Evolutionary conservation across 2,797 vertebrate species (phyloP).

Genomic region (Acanthurus leucopareius): DNA sequence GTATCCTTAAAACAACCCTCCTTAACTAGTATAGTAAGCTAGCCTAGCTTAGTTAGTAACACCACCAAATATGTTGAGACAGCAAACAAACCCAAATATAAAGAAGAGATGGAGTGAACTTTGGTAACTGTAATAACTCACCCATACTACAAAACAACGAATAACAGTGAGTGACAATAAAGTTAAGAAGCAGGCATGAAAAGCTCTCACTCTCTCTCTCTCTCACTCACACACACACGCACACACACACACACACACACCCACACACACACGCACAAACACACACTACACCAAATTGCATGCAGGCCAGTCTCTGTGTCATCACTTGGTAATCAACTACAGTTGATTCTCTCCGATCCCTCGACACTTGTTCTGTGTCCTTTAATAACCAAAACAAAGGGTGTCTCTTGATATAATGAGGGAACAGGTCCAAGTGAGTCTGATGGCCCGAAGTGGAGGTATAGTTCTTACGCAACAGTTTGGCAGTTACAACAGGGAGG

Average conservation of each 20-base stretch:
- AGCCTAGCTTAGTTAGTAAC: no score
- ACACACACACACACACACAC: constrained; percentile 1
- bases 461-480: constrained; percentile 3
- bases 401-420: constrained; percentile 43
- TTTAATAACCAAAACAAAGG: constrained; percentile 37
- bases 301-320: constrained; percentile 49
- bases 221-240: constrained; percentile 7
- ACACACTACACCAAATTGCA: constrained; percentile 21
- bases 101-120: no score
- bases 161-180: no score
- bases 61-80: no score
- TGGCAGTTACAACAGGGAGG: constrained; percentile 26
- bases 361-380: constrained; percentile 44
- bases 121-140: no score
- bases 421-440: constrained; percentile 20
- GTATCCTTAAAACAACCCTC: no score
- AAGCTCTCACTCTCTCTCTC: no score
- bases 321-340: constrained; percentile 63
- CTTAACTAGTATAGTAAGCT: no score
- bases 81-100: no score
- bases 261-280: constrained; percentile 8
- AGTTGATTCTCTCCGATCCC: constrained; percentile 34
- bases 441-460: constrained; percentile 5
- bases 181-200: no score
- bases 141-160: no score